Percentiles rank a stretch among this genome's conserved stretches.
Conservation (phyloP, 1,140 invertebrate genomes). For the Bathynomus jamesi region DNA sequence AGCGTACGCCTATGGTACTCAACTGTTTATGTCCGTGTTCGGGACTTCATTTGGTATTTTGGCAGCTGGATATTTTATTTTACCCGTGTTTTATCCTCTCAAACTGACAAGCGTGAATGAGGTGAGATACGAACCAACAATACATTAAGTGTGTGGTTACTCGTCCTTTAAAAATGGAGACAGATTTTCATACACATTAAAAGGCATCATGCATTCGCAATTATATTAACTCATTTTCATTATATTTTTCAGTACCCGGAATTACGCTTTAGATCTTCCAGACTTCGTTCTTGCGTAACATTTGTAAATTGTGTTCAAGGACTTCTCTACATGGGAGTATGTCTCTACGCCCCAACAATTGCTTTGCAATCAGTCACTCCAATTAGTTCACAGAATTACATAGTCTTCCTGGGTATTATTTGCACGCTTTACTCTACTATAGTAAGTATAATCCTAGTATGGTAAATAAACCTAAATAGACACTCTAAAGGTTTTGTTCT, state of each 20-base stretch:
- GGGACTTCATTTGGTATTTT: constrained; percentile 1
- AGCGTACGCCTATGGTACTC: constrained; percentile 7
- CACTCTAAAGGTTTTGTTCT: too few relatives aligned
- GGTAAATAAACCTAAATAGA: too few relatives aligned
- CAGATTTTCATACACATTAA: too few relatives aligned
- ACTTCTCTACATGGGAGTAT: constrained; percentile 8
- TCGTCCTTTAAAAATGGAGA: too few relatives aligned
- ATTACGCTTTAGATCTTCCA: neutral
- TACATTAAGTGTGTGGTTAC: too few relatives aligned
- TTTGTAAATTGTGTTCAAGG: neutral
- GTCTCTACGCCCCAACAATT: constrained; percentile 10
- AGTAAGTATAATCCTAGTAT: too few relatives aligned
- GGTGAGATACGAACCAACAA: neutral
- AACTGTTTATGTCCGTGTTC: neutral
- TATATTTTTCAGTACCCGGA: constrained; percentile 9
- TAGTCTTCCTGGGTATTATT: constrained; percentile 3
- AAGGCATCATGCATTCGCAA: too few relatives aligned
- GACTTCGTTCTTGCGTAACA: neutral
- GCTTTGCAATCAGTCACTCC: constrained; percentile 8
- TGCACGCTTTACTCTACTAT: constrained; percentile 3
- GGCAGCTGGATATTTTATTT: neutral
- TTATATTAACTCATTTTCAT: too few relatives aligned
- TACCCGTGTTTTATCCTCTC: constrained; percentile 3
- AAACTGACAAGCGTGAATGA: constrained; percentile 9
- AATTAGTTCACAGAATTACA: neutral